Evolutionary conservation across 2,888 invertebrate genomes (phyloP).

Genomic region (Corythucha ciliata): DNA sequence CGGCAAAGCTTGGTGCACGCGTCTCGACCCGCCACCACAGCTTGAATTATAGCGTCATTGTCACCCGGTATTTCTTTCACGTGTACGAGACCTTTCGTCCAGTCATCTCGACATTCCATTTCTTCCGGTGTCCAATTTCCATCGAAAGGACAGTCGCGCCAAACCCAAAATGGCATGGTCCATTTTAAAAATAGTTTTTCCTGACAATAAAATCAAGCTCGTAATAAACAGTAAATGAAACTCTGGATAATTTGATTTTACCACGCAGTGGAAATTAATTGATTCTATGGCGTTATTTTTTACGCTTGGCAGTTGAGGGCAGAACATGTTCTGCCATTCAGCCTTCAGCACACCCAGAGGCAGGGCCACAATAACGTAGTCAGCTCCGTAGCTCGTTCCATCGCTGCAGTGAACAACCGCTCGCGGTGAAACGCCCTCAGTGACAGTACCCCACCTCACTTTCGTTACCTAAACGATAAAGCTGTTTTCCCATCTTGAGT

Average conservation of each 20-base stretch:
- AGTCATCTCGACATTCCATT: slow-evolving; percentile 16
- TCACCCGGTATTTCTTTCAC: slow-evolving; percentile 20
- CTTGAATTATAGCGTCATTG: not conserved
- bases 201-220: not conserved
- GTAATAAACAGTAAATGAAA: not conserved
- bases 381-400: slow-evolving; percentile 58
- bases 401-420: slow-evolving; percentile 41
- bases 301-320: slow-evolving; percentile 57
- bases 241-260: not conserved
- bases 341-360: slow-evolving; percentile 71
- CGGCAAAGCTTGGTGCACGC: too few species aligned
- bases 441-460: slow-evolving; percentile 27
- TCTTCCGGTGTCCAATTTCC: slow-evolving; percentile 11
- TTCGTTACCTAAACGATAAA: slow-evolving; percentile 15
- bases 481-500: too few species aligned
- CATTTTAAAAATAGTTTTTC: slow-evolving; percentile 16
- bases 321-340: slow-evolving; percentile 60
- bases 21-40: not conserved
- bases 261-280: slow-evolving; percentile 2
- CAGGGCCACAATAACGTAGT: slow-evolving; percentile 67
- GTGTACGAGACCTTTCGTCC: slow-evolving; percentile 10
- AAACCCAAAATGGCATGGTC: slow-evolving; percentile 18
- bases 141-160: slow-evolving; percentile 16
- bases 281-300: slow-evolving; percentile 57
- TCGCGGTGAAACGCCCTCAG: slow-evolving; percentile 21